Conservation (phyloP, 2,888 invertebrate species). For the Sisyra nigra region DNA sequence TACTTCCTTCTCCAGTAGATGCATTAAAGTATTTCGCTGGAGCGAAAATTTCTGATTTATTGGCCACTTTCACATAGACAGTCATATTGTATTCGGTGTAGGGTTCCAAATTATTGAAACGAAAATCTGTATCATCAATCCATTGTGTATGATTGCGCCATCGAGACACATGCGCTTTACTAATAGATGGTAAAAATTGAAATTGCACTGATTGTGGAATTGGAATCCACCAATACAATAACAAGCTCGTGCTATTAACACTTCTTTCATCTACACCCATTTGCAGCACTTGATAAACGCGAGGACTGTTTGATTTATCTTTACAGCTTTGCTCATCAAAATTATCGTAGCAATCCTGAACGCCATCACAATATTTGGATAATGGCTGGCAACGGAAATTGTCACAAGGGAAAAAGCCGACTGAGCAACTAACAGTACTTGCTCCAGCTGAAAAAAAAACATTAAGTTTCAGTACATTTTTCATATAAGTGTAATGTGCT, state of each 20-base stretch:
- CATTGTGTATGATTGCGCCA: conserved; percentile 44
- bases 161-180: conserved; percentile 28
- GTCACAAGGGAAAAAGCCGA: conserved; percentile 39
- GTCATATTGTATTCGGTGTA: conserved; percentile 67
- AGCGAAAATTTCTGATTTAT: conserved; percentile 36
- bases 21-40: conserved; percentile 45
- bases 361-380: conserved; percentile 46
- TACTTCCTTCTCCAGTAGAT: conserved; percentile 51
- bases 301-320: conserved; percentile 16
- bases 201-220: conserved; percentile 26
- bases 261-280: conserved; percentile 48
- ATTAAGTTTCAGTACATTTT: not conserved
- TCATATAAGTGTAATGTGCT: not conserved
- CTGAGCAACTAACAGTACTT: not conserved
- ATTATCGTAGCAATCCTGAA: conserved; percentile 54
- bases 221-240: conserved; percentile 45
- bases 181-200: conserved; percentile 54
- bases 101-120: conserved; percentile 46
- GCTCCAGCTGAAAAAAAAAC: conserved; percentile 1
- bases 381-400: conserved; percentile 41
- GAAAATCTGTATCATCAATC: conserved; percentile 40
- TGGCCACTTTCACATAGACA: conserved; percentile 48
- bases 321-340: conserved; percentile 56
- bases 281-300: conserved; percentile 29
- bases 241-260: conserved; percentile 43